Conservation (phyloP, 2,113 vertebrate genomes). For the Hystrix cristata region DNA sequence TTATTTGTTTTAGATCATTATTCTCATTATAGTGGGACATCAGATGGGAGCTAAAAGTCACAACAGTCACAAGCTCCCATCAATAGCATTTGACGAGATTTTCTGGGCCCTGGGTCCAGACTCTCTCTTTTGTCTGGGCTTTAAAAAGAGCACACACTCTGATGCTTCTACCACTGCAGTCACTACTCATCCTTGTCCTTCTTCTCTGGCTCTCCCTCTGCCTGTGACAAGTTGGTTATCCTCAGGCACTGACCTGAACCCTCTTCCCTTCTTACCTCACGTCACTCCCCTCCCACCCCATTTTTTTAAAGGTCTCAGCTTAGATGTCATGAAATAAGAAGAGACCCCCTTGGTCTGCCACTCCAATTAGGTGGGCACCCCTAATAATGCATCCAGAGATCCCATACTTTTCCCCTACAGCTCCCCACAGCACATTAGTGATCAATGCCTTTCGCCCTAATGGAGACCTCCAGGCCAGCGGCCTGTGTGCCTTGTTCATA, state of each 20-base stretch:
- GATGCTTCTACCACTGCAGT: background rate
- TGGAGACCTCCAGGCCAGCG: background rate
- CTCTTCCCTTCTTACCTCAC: background rate
- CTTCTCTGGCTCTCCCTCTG: background rate
- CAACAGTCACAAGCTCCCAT: background rate
- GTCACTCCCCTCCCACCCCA: background rate
- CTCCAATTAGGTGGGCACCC: background rate
- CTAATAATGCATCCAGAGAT: background rate
- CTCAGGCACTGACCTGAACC: background rate
- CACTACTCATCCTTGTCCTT: background rate
- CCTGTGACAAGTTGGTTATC: background rate
- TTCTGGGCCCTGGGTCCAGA: background rate
- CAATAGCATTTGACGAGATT: background rate
- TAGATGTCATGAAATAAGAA: background rate
- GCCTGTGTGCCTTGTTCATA: no score
- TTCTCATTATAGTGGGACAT: background rate
- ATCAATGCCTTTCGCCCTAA: background rate
- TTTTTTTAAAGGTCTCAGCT: background rate
- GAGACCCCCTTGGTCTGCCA: background rate
- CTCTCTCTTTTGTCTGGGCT: background rate
- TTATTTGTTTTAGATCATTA: background rate
- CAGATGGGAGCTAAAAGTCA: background rate
- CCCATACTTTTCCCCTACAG: background rate
- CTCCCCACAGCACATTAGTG: background rate
- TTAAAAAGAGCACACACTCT: background rate